Conservation (phyloP, 2,888 invertebrate species). For the Fabriciana adippe region DNA sequence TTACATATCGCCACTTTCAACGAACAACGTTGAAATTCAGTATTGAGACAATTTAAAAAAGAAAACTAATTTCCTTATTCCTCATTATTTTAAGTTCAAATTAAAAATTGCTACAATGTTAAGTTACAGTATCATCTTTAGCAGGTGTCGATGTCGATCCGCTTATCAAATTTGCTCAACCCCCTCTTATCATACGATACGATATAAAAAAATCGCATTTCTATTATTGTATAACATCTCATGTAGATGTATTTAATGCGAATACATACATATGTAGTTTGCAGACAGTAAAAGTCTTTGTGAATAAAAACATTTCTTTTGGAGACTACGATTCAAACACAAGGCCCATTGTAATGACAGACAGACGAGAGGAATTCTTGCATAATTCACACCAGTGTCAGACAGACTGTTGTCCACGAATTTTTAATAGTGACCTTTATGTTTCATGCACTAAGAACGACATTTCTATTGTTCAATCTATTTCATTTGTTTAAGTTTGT, state of each 20-base stretch:
- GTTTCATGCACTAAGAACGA: slow-evolving; percentile 5
- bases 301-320: slow-evolving; percentile 35
- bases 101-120: no score
- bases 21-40: no score
- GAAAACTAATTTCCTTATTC: no score
- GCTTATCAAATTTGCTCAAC: neutral
- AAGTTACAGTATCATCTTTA: no score
- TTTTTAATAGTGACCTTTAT: slow-evolving; percentile 25
- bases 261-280: slow-evolving; percentile 26
- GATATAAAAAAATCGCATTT: slow-evolving; percentile 5
- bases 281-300: slow-evolving; percentile 34
- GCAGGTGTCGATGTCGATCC: no score
- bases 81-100: no score
- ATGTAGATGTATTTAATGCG: slow-evolving; percentile 3
- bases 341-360: slow-evolving; percentile 36
- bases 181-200: slow-evolving; percentile 3
- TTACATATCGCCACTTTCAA: no score
- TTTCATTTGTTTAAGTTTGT: slow-evolving; percentile 27
- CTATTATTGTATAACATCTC: slow-evolving; percentile 1
- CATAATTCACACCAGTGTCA: slow-evolving; percentile 35
- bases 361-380: slow-evolving; percentile 33
- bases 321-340: slow-evolving; percentile 32
- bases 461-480: slow-evolving; percentile 12
- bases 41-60: no score
- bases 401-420: slow-evolving; percentile 22